Conservation (phyloP, 2,113 vertebrate genomes). For the Furnarius figulus region DNA sequence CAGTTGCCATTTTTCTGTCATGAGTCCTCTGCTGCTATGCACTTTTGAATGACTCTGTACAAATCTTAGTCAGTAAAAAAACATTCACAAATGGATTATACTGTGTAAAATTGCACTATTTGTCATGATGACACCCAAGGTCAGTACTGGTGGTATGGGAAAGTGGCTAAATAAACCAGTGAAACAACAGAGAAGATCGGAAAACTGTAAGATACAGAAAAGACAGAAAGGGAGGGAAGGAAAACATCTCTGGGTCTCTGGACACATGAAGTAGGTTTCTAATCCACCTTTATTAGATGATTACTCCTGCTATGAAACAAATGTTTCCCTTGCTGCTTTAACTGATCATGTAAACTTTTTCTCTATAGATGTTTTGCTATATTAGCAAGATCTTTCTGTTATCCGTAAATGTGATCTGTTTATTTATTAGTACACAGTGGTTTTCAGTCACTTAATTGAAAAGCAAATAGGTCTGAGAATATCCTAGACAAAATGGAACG, state of each 20-base stretch:
- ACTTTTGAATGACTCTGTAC: neutral
- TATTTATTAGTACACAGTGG: neutral
- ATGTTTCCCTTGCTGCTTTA: neutral
- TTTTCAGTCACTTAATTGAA: neutral
- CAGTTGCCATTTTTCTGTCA: neutral
- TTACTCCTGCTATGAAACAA: neutral
- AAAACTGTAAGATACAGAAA: neutral
- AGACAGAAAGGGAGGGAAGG: neutral
- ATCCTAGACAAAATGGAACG: neutral
- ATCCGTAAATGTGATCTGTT: neutral
- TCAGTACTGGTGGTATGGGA: neutral
- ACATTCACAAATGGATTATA: neutral
- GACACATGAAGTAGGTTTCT: neutral
- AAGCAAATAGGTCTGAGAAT: neutral
- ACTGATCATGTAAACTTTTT: neutral
- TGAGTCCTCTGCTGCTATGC: neutral
- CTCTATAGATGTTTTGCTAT: neutral
- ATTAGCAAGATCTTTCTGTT: neutral
- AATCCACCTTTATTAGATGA: neutral
- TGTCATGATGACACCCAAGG: neutral
- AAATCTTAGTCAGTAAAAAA: neutral
- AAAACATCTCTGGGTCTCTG: no score
- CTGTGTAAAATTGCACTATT: slow-evolving; percentile 1
- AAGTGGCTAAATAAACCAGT: neutral
- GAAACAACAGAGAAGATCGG: neutral